Base-by-base conservation (phyloP, 2,888 invertebrate species). In the Ptychoptera albimana region DNA sequence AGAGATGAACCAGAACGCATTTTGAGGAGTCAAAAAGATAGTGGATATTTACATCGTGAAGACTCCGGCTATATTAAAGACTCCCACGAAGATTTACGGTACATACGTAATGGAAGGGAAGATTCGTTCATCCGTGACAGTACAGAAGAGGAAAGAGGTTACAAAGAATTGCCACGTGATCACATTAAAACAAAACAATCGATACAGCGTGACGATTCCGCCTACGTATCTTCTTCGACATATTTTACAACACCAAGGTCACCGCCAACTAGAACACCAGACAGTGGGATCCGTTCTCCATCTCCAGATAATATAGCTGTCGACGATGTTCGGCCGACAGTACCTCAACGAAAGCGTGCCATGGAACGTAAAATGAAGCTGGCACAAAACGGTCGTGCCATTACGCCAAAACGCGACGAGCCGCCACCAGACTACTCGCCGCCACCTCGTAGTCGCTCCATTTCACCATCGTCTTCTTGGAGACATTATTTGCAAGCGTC, bases 391-490 rank as follows among this genome's bases (percentile, higher is more conserved):
- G 16, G 15, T 15, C 16, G 15, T 2, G 15, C 23, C 2, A 10
- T 14, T 10, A 2, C 16, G 0, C 47, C 48, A 29, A 72, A 68
- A 29, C 65, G 72, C 1, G 66, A 69, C 16, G 80, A 80, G 55
- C 80, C 80, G 7, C 78, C 79, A 2, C 80, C 80, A 2, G 80
- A 81, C 55, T 81, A 81, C 54, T 79, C 79, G 2, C 80, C 80
- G 8, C 75, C 76, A 8, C 69, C 66, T 23, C 56, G 60, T 32
- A 63, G 63, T 45, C 63, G 60, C 43, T 61, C 61, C 12, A 52
- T 49, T 15, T 63, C 66, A 7, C 63, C 66, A 32, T 58, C 58
- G 5, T 60, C 57, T 46, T 49, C 46, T 52, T 62, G 64, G 23
- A 63, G 66, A 8, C 49, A 54, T 45, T 46, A 52, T 43, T 45